phyloP scores from a whole-genome alignment of 2,113 vertebrate species.

The Meles meles region DNA sequence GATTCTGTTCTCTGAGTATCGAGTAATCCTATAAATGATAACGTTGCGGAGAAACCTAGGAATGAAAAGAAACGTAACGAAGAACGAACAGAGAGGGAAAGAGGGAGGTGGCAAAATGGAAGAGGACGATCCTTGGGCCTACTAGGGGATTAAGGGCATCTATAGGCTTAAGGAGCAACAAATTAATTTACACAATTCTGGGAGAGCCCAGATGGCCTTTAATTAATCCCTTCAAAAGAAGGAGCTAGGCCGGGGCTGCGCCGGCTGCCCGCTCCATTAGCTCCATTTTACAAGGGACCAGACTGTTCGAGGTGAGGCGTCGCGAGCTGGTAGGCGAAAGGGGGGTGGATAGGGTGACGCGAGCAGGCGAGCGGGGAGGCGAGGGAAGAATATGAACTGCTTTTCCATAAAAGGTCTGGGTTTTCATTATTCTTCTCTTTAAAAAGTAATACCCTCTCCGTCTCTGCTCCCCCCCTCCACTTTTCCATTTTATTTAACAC shows the following conservation, averaged over 20 bases:
- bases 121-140: constrained; percentile 10
- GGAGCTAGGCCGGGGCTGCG: not conserved
- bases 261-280: constrained; percentile 54
- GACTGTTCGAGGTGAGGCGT: constrained; percentile 23
- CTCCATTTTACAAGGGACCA: constrained; percentile 22
- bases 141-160: constrained; percentile 38
- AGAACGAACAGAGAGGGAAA: not conserved
- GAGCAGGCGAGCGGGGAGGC: not conserved
- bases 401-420: constrained; percentile 70
- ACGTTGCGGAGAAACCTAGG: not conserved
- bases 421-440: constrained; percentile 64
- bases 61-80: not conserved
- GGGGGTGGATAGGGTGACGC: not conserved
- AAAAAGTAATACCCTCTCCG: constrained; percentile 63
- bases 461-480: constrained; percentile 11
- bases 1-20: not conserved
- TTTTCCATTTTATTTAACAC: constrained; percentile 58
- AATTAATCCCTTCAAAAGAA: constrained; percentile 68
- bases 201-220: constrained; percentile 71
- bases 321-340: not conserved
- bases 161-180: constrained; percentile 58
- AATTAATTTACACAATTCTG: constrained; percentile 64
- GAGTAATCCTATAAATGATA: not conserved
- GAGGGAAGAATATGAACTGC: constrained; percentile 41
- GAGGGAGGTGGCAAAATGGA: not conserved